Evolutionary conservation across 2,888 invertebrate species (phyloP), one percentile per base, ranked within the genome.

Genomic region (Troides helena): DNA sequence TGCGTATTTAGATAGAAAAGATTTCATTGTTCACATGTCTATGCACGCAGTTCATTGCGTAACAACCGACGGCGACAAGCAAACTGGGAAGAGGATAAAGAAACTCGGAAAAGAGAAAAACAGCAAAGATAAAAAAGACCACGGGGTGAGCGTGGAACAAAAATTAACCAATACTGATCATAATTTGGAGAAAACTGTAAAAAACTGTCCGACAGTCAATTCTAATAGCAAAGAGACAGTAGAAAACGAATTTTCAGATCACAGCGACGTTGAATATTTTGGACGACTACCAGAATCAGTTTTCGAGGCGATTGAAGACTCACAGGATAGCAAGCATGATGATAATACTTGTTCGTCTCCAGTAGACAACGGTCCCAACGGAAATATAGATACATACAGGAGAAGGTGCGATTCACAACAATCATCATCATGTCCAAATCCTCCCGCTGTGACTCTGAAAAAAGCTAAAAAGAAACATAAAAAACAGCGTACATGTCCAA

Each of bases 401-500:
- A 60, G 61, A 60, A 6, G 43, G 8, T 46, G 14, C 58, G 61
- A 68, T 50, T 21, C 63, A 5, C 23, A 12, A 30, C 21, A 12
- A 57, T 62, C 65, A 21, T 61, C 21, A 21, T 21, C 18, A 46
- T 46, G 30, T 70, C 68, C 43, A 8, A 65, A 3, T 53, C 62
- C 21, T 18, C 25, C 53, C 23, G 12, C 39, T 23, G 12, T 12
- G 68, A n/a, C 36, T 23, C 21, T 8, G 46, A 23, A 46, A 25
- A 53, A 66, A 61, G 36, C 68, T 30, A 36, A 60, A 5, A 73
- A 72, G n/a, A 73, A 73, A 60, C 65, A 63, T n/a, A 82, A 80
- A 43, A 83, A 81, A 62, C 74, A 80, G 2, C 88, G 89, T 39
- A 86, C 86, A 2, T 94, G 94, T 73, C 89, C 88, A 17, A 81